Evolutionary conservation across 2,797 vertebrate species (phyloP), one percentile per base, ranked within the genome.

Genomic region (Bryconaethiops microstoma): DNA sequence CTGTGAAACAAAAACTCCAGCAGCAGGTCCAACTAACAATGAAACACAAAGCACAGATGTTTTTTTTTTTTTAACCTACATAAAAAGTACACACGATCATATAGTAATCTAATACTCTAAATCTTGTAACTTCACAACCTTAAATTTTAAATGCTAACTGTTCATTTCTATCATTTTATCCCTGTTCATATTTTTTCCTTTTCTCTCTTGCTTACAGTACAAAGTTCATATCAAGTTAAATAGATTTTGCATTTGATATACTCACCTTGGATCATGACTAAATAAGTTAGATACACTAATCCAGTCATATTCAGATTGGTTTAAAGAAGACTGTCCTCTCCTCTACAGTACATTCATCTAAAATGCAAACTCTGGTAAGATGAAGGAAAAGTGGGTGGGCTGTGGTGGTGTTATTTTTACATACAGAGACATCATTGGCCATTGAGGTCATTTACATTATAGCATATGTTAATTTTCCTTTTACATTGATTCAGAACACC

Each of bases 291-390:
- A 42, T 42, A 10, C 4, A 45, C 42, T 2, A 25, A 14, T 21
- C 39, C 64, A 67, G 35, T n/a, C 39, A 67, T 67, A 4, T 42
- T 67, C 39, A 40, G 14, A 2, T 35, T 40, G 63, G 1, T 2
- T 65, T 39, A 65, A 40, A 65, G 64, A 67, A 19, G 64, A 67
- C 39, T 39, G 10, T 67, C 64, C 17, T 42, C 64, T 21, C 64
- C 19, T 40, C 35, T 21, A 10, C 40, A 19, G 19, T 21, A 39
- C 17, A 35, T 19, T 65, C 35, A 39, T 39, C 35, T 35, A 39
- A 65, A 67, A 67, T 40, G 40, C 19, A 67, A 42, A 67, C 35
- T 40, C 35, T 42, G 0, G 10, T 42, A 42, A 40, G 35, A 67
- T 7, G n/a, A 67, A 25, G 23, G 39, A 21, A 4, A n/a, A 5